A percentile compares a stretch with the other conserved stretches of the same genome.
These are phyloP conservation scores for Platycnemis pennipes DNA, from an alignment of 2,888 invertebrate genomes.

Conservation along the genomic window DNA sequence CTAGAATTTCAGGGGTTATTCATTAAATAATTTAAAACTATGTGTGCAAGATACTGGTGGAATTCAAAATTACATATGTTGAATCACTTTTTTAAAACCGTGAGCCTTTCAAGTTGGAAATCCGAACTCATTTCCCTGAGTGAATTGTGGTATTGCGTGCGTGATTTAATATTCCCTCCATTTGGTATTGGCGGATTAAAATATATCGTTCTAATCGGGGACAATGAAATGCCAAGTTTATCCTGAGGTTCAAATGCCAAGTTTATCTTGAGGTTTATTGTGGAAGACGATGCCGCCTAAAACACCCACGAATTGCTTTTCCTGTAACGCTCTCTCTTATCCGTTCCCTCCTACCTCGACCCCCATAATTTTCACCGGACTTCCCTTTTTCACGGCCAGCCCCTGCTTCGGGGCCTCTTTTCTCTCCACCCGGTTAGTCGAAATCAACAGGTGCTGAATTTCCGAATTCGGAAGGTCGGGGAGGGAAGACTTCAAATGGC, in stretches of 20 bases:
- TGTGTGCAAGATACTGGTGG: too few relatives aligned
- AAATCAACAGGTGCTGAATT: conserved; percentile 66
- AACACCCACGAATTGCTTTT: background rate
- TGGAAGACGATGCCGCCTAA: background rate
- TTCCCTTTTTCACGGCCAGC: background rate
- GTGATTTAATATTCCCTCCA: background rate
- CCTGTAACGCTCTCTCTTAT: background rate
- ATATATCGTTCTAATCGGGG: background rate
- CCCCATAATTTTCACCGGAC: background rate
- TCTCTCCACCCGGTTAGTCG: conserved; percentile 37
- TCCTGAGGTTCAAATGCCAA: background rate
- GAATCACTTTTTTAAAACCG: too few relatives aligned
- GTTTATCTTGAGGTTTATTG: background rate
- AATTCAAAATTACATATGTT: too few relatives aligned
- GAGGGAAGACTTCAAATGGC: background rate
- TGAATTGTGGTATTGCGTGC: background rate
- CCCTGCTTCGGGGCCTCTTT: background rate
- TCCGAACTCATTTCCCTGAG: too few relatives aligned
- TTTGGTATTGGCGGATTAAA: background rate
- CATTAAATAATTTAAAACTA: too few relatives aligned
- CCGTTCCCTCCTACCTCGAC: conserved; percentile 9
- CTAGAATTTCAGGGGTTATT: too few relatives aligned
- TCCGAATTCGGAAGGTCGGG: conserved; percentile 4
- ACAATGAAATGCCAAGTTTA: background rate
- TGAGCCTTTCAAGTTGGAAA: too few relatives aligned